phyloP scores from a whole-genome alignment of 2,888 invertebrate genomes.

The Stenodema calcarata region DNA sequence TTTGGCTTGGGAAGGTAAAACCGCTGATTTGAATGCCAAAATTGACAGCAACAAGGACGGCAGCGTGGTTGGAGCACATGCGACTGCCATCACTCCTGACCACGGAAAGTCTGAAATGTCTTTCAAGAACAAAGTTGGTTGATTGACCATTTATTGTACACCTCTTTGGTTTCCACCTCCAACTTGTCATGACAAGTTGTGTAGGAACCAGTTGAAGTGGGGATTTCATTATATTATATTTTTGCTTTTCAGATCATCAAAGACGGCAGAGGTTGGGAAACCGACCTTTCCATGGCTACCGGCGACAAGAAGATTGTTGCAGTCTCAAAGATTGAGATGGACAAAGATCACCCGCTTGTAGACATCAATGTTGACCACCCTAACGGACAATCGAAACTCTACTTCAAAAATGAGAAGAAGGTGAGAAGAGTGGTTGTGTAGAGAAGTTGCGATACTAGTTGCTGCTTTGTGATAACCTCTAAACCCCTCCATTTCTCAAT shows the following conservation, averaged over 20 bases:
- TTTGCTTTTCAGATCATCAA: slow-evolving; percentile 51
- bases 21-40: slow-evolving; percentile 59
- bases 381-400: slow-evolving; percentile 62
- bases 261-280: slow-evolving; percentile 58
- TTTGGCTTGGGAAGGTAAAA: slow-evolving; percentile 57
- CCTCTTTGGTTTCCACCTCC: no score
- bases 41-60: slow-evolving; percentile 59
- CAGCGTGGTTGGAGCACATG: slow-evolving; percentile 63
- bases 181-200: no score
- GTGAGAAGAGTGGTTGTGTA: slow-evolving; percentile 28
- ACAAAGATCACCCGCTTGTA: slow-evolving; percentile 66
- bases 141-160: background rate
- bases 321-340: slow-evolving; percentile 65
- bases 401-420: slow-evolving; percentile 63
- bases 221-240: no score
- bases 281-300: slow-evolving; percentile 64
- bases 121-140: slow-evolving; percentile 60
- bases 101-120: slow-evolving; percentile 60
- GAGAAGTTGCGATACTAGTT: background rate
- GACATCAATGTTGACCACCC: slow-evolving; percentile 68
- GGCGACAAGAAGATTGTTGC: slow-evolving; percentile 69
- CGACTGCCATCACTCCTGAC: slow-evolving; percentile 63
- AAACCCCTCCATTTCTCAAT: no score
- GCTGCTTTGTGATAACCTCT: no score
- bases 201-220: no score